Conservation (phyloP, 2,113 vertebrate genomes). For the Gallinago undulata region DNA sequence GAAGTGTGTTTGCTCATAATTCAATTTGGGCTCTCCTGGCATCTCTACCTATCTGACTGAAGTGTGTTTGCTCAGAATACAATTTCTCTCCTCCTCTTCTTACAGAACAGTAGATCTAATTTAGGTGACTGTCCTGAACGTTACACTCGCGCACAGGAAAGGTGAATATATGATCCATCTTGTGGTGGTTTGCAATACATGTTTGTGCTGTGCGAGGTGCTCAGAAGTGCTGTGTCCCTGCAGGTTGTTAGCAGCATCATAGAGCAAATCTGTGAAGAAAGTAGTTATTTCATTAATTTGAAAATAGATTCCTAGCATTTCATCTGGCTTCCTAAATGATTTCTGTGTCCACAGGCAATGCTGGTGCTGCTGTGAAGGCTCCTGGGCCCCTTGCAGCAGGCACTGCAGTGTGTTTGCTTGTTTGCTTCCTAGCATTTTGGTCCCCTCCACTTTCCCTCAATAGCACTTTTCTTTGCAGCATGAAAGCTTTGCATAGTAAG, state of each 20-base stretch:
- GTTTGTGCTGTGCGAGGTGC: neutral
- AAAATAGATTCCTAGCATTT: neutral
- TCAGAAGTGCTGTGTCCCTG: neutral
- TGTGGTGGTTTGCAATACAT: accelerated
- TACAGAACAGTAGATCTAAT: neutral
- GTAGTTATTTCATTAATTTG: neutral
- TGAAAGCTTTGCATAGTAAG: constrained; percentile 28
- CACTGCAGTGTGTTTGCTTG: neutral
- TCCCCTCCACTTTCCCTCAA: constrained; percentile 33
- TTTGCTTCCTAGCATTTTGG: neutral
- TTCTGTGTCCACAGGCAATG: neutral
- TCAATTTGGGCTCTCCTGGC: neutral
- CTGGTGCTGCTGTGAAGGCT: neutral
- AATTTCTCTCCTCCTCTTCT: neutral
- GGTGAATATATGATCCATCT: accelerated
- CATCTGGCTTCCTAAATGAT: neutral
- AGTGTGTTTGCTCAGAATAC: neutral
- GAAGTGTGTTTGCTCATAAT: neutral
- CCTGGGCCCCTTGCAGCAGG: neutral
- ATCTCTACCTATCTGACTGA: neutral
- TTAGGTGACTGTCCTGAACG: neutral
- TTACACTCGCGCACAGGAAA: accelerated
- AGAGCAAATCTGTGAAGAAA: neutral
- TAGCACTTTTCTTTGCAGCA: constrained; percentile 16
- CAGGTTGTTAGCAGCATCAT: neutral